Base-by-base conservation (phyloP, 2,113 vertebrate species). In the Acrocephalus arundinaceus region DNA sequence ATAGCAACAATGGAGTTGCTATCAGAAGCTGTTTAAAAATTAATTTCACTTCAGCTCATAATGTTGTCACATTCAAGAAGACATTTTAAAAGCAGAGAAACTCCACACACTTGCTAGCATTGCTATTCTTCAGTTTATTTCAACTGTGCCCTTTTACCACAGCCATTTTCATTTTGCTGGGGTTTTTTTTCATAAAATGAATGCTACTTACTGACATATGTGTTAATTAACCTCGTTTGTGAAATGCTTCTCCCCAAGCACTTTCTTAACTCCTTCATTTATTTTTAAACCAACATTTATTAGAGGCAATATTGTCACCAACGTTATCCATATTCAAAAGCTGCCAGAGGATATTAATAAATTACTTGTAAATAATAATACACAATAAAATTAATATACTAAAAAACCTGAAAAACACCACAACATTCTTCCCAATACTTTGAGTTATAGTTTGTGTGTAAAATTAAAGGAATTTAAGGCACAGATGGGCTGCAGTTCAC, bases 221-320 rank as follows among this genome's bases (percentile, higher is more conserved):
- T 58, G 46, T 68, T 93, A 92, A 95, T 78, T 94, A 90, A 92
- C 65, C 59, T 93, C 18, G 66, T 78, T 79, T 87, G 31, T 70
- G 74, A 87, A 89, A 87, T 49, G 49, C 31, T 85, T 73, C 66
- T 93, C 71, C 77, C 62, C 41, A 82, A 61, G 66, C 62, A 84
- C 49, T 52, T 84, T 63, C 70, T 79, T 85, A 82, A 76, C 41
- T 54, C 45, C n/a, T 70, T 61, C 45, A 79, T 66, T 80, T 54
- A 65, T 72, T 95, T 94, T 92, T 65, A 85, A 82, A 82, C 7
- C 8, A 54, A 43, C 8, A 13, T 2, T 76, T 54, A 54, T 8
- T 72, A 75, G 11, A 75, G 28, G 65, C 15, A 90, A 55, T 71
- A 84, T 14, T 45, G 22, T 81, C 49, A 74, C 15, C 73, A 72